Conservation (phyloP, 1,140 invertebrate species). For the Lethrus apterus region DNA sequence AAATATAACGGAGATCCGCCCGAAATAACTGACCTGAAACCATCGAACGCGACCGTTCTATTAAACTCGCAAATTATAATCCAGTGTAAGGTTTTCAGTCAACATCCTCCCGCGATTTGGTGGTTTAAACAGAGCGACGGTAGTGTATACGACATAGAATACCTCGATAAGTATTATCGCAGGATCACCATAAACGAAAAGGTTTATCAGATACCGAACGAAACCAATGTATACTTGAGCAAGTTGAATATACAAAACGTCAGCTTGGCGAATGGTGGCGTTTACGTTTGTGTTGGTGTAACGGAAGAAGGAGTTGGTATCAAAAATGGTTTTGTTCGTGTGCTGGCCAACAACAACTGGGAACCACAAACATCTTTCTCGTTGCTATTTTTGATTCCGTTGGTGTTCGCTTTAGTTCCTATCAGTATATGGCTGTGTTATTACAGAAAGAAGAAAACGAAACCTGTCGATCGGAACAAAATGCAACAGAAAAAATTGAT, state of each 20-base stretch:
- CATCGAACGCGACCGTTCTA: conserved; percentile 23
- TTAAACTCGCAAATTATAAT: conserved; percentile 31
- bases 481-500: too few relatives aligned
- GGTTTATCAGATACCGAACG: conserved; percentile 18
- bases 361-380: conserved; percentile 23
- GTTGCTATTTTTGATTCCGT: conserved; percentile 31
- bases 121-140: conserved; percentile 35
- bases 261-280: conserved; percentile 27
- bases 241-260: conserved; percentile 34
- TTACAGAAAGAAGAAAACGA: conserved; percentile 28
- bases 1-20: conserved; percentile 24
- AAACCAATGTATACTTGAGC: conserved; percentile 28
- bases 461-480: too few relatives aligned
- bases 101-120: conserved; percentile 26
- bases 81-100: conserved; percentile 32
- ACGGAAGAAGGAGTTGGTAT: conserved; percentile 21
- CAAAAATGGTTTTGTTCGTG: conserved; percentile 12
- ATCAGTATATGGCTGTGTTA: conserved; percentile 33
- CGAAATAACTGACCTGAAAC: conserved; percentile 25
- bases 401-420: conserved; percentile 27
- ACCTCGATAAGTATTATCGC: conserved; percentile 27
- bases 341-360: not conserved
- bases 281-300: conserved; percentile 34
- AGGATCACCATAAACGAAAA: conserved; percentile 21
- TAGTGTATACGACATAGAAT: conserved; percentile 26